Base-by-base conservation (phyloP, 2,797 vertebrate species). In the Pelochelys cantorii region DNA sequence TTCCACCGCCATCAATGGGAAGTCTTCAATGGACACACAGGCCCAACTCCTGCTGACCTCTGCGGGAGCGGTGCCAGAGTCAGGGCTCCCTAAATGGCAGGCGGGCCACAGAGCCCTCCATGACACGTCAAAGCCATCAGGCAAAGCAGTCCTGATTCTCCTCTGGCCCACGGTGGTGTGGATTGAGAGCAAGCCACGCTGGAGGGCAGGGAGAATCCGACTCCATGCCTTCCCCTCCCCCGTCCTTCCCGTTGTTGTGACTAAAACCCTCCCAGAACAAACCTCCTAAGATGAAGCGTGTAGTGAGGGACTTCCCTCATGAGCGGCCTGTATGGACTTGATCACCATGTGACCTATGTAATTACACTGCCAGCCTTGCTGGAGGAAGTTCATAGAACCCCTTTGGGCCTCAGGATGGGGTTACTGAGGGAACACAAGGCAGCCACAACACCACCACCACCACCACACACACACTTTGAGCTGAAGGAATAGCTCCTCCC, bases 151-250 rank as follows among this genome's bases (percentile, higher is more conserved):
- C 10, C 25, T 7, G 25, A 12, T 13, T 42, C 71, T 74, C 71
- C 71, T 23, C 22, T 11, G 34, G 11, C 7, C 68, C 42, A 23
- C 71, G 25, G 12, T 14, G 7, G 7, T 17, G 7, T 65, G n/a
- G 14, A 31, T 15, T 3, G 29, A n/a, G 14, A 65, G 8, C 54
- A 71, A 0, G 29, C 23, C n/a, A 85, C 84, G 85, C 56, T 10
- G 52, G 31, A 52, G 48, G 14, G 75, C 31, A 0, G 0, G 77
- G 42, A 83, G 57, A 8, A 77, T 31, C 4, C 14, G 5, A 5
- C 56, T 88, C 90, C 68, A 37, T 23, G 34, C 42, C 68, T 74
- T 34, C 3, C 4, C 71, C 22, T 48, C 42, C 42, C 42, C 42
- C 42, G 42, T 48, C 65, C 18, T 17, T 71, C 27, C 65, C 18